Evolutionary conservation across 2,797 vertebrate genomes (phyloP).

Genomic region (Phaenicophaeus curvirostris): DNA sequence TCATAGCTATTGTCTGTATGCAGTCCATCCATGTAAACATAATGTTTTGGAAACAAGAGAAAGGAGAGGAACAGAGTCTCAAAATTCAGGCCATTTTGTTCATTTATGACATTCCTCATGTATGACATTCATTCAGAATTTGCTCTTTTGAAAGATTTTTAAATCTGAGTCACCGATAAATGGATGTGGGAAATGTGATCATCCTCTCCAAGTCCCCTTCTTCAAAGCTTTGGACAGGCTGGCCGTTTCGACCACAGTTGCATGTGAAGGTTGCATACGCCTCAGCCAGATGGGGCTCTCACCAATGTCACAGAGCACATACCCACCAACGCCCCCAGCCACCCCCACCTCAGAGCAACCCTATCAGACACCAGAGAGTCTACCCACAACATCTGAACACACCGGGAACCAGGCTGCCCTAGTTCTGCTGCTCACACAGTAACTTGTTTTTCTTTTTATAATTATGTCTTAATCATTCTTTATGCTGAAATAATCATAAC

Average conservation of each 20-base stretch:
- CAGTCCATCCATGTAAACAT: background rate
- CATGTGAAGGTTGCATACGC: background rate
- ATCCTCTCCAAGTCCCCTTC: background rate
- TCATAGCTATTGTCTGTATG: background rate
- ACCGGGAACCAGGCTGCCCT: constrained; percentile 6
- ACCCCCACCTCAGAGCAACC: background rate
- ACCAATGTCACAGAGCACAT: background rate
- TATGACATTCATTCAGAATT: background rate
- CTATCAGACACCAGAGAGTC: background rate
- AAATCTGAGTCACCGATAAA: background rate
- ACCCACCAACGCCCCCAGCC: fast-evolving
- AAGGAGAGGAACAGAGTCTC: background rate
- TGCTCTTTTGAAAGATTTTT: background rate
- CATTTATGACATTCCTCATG: background rate
- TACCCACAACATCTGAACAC: background rate
- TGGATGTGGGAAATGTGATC: background rate
- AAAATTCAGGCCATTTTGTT: background rate
- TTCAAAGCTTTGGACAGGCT: background rate
- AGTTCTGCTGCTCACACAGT: constrained; percentile 58
- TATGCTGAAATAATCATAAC: constrained; percentile 62
- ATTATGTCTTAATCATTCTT: constrained; percentile 66
- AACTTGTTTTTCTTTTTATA: constrained; percentile 65
- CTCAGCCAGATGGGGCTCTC: background rate
- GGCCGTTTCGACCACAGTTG: background rate
- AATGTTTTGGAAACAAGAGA: background rate